Evolutionary conservation across 1,140 invertebrate genomes (phyloP).

Genomic region (Drosophila sp.): DNA sequence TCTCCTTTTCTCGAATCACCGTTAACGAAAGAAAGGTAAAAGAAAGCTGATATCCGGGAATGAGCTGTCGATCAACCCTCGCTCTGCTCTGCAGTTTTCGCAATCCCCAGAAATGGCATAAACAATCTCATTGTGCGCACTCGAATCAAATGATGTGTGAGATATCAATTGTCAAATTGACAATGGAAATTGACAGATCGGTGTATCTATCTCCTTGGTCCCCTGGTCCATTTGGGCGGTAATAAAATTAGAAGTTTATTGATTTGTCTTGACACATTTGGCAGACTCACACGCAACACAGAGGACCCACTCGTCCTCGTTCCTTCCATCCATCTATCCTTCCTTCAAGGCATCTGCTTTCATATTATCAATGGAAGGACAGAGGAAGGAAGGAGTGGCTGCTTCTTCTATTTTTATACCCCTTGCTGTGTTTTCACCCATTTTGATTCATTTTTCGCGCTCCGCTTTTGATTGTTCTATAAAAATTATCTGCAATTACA

Average conservation of each 20-base stretch:
- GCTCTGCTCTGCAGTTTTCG: conserved; percentile 21
- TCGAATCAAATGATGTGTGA: conserved; percentile 82
- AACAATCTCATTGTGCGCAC: conserved; percentile 82
- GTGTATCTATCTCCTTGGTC: conserved; percentile 48
- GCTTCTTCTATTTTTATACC: conserved; percentile 43
- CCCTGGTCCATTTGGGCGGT: conserved; percentile 21
- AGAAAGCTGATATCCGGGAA: conserved; percentile 56
- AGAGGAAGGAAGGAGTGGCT: conserved; percentile 62
- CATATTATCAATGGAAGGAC: conserved; percentile 74
- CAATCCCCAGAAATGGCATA: conserved; percentile 57
- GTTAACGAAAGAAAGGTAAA: conserved; percentile 16
- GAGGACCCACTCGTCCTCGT: conserved; percentile 1
- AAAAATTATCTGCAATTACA: conserved; percentile 80
- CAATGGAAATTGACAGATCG: conserved; percentile 81
- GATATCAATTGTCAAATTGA: conserved; percentile 81
- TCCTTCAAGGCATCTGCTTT: conserved; percentile 16
- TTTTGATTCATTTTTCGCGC: conserved; percentile 12
- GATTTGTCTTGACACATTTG: conserved; percentile 81
- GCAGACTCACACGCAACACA: conserved; percentile 30
- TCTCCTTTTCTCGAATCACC: neutral
- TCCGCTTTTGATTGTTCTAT: conserved; percentile 51
- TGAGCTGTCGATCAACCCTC: conserved; percentile 28
- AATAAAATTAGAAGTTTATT: conserved; percentile 83
- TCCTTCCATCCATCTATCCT: too few relatives aligned
- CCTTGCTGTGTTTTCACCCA: conserved; percentile 59